Evolutionary conservation across 2,888 invertebrate genomes (phyloP).

Genomic region (Thereva unica): DNA sequence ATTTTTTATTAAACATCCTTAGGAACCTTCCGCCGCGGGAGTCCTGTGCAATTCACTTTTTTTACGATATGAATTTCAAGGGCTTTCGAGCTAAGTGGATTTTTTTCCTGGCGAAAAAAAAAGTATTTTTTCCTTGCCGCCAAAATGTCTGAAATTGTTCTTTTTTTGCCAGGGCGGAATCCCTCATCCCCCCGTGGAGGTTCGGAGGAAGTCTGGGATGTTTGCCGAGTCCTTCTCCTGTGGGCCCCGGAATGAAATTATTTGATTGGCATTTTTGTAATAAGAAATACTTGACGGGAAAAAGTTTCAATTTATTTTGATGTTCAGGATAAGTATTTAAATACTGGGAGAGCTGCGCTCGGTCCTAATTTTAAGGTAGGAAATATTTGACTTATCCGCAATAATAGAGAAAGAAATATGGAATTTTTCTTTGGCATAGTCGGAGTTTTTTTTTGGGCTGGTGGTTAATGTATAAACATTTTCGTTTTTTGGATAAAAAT

Average conservation of each 20-base stretch:
- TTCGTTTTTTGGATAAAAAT: no score
- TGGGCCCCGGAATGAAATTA: slow-evolving; percentile 37
- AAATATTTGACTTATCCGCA: no score
- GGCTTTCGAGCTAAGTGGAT: slow-evolving; percentile 42
- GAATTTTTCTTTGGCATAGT: no score
- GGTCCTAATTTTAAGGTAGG: no score
- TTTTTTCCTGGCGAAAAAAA: slow-evolving; percentile 32
- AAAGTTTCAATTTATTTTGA: slow-evolving; percentile 35
- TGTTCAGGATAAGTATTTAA: slow-evolving; percentile 31
- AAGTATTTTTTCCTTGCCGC: slow-evolving; percentile 34
- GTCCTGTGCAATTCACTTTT: slow-evolving; percentile 40
- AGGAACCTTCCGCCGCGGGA: slow-evolving; percentile 43
- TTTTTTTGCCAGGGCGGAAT: slow-evolving; percentile 25
- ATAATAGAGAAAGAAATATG: no score
- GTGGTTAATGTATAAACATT: no score
- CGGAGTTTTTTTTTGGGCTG: no score
- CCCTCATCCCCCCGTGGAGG: slow-evolving; percentile 1
- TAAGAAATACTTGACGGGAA: slow-evolving; percentile 31
- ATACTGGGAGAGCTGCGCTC: not conserved
- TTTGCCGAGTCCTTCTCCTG: slow-evolving; percentile 23
- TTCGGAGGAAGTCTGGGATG: not conserved
- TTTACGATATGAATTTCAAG: slow-evolving; percentile 42
- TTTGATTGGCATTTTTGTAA: slow-evolving; percentile 41
- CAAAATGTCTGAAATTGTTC: slow-evolving; percentile 42
- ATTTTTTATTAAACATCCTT: slow-evolving; percentile 48